Evolutionary conservation across 2,113 vertebrate genomes (phyloP), one percentile per base, ranked within the genome.

Genomic region (Pangasianodon gigas): DNA sequence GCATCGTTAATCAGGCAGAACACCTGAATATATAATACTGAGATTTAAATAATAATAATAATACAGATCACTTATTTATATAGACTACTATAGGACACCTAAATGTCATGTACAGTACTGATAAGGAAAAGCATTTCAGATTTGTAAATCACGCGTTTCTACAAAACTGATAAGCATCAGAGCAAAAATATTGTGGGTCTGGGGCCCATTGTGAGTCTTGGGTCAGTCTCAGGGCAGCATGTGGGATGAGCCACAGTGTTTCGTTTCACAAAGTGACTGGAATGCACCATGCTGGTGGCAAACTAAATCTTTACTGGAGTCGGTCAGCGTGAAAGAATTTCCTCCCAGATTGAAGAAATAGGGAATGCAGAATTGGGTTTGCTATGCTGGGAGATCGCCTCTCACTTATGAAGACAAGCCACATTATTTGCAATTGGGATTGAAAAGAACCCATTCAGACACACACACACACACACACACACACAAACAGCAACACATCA

Each of bases 281-380:
- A 86, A 69, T 91, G 87, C 41, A 54, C 74, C 65, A 80, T 75
- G 58, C 54, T 83, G 83, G 37, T 86, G 86, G 84, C 82, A 82
- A 81, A 81, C 52, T 85, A 67, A 82, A 87, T 83, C 87, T 54
- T 54, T 60, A 2, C 32, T 89, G 14, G 54, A 81, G 74, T 91
- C 81, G 44, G 62, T 89, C 89, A 92, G 65, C 41, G 69, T 52
- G n/a, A 92, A 92, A 87, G 67, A 90, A 83, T 88, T 48, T 88
- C 69, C 81, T 85, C 52, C 52, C 60, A 71, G 81, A 87, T 26
- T 56, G 41, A 83, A 89, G 62, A 56, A 92, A 81, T 41, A 84
- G 56, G 37, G 89, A 89, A 82, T 90, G 74, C 5, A 54, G 84
- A 75, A 81, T 69, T 81, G 74, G 26, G 65, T 81, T 41, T 54